These are phyloP conservation scores for Phalangium opilio DNA, from an alignment of 2,888 invertebrate genomes.

Conservation along the genomic window DNA sequence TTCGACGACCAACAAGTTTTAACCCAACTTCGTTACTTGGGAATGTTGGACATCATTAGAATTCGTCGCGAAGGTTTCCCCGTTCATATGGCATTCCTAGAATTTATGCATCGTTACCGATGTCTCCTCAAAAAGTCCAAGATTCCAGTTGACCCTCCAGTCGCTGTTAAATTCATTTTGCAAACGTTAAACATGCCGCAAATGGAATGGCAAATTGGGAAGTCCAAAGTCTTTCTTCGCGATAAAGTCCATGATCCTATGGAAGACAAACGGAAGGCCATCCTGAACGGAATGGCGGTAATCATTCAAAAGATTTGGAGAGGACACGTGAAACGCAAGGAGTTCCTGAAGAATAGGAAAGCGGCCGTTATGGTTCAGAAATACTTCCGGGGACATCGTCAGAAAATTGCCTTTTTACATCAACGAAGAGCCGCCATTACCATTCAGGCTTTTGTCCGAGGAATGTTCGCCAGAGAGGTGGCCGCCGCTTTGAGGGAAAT, in stretches of 20 bases:
- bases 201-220: conserved; percentile 74
- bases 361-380: conserved; percentile 64
- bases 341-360: conserved; percentile 46
- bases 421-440: conserved; percentile 68
- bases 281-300: conserved; percentile 52
- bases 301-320: conserved; percentile 60
- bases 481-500: conserved; percentile 73
- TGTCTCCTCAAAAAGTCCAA: conserved; percentile 35
- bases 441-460: conserved; percentile 57
- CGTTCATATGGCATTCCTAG: conserved; percentile 59
- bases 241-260: conserved; percentile 66
- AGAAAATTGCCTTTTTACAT: conserved; percentile 59
- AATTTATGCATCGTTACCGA: conserved; percentile 58
- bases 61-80: conserved; percentile 81
- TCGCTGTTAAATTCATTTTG: conserved; percentile 36
- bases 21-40: conserved; percentile 74
- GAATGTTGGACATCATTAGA: conserved; percentile 82
- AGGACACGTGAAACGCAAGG: conserved; percentile 46
- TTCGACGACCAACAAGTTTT: conserved; percentile 65
- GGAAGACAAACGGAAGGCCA: conserved; percentile 56
- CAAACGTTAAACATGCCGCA: conserved; percentile 48
- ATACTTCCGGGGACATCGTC: conserved; percentile 69
- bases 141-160: conserved; percentile 9
- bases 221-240: conserved; percentile 62
- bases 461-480: conserved; percentile 64